A percentile compares a stretch with the other conserved stretches of the same genome.
Evolutionary conservation across 2,888 invertebrate species (phyloP).

Genomic region (Tillus elongatus): DNA sequence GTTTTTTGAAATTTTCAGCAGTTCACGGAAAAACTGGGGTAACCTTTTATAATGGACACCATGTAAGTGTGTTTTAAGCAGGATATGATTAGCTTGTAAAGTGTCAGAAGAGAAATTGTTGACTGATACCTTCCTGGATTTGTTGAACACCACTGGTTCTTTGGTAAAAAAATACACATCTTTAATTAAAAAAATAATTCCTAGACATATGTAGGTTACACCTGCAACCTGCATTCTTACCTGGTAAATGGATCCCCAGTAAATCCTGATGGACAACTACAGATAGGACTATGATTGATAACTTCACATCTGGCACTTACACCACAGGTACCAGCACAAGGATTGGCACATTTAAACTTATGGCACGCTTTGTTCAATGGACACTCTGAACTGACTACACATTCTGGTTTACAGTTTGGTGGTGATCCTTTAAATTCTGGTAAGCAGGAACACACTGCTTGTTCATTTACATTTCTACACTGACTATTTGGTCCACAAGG

Average conservation of each 20-base stretch:
- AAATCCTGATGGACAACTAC: constrained; percentile 57
- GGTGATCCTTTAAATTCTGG: constrained; percentile 61
- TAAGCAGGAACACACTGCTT: constrained; percentile 66
- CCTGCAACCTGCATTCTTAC: no score
- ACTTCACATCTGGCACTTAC: constrained; percentile 62
- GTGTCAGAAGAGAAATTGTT: no score
- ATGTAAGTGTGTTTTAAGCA: no score
- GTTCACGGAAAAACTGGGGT: no score
- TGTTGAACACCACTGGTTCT: no score
- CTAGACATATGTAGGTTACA: no score
- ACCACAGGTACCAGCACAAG: constrained; percentile 68
- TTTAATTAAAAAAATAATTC: no score
- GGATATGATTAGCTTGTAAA: no score
- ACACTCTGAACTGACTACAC: constrained; percentile 67
- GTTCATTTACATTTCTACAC: constrained; percentile 55
- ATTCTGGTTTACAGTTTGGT: constrained; percentile 68
- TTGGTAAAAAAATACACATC: no score
- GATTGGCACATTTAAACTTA: constrained; percentile 66
- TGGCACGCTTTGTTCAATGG: constrained; percentile 61
- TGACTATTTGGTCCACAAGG: constrained; percentile 73
- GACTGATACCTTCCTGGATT: no score
- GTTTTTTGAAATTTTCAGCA: no score
- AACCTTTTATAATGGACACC: no score
- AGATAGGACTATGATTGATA: constrained; percentile 68
- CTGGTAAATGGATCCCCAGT: constrained; percentile 67